These are phyloP conservation scores for Thysanoteuthis rhombus DNA, from an alignment of 2,888 invertebrate genomes.

Conservation along the genomic window DNA sequence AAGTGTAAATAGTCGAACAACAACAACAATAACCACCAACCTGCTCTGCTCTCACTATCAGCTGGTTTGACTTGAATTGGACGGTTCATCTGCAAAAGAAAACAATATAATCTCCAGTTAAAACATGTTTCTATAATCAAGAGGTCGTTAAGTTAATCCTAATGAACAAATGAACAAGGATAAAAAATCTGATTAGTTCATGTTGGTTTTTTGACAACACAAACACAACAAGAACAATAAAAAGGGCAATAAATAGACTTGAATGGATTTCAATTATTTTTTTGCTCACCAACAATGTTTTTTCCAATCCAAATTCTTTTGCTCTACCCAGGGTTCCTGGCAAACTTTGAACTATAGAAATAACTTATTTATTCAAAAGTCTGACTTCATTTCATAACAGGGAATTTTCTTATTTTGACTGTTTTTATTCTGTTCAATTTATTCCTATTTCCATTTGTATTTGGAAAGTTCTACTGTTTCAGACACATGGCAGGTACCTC, in stretches of 20 bases:
- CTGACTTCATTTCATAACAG: too few relatives aligned
- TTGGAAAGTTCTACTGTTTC: too few relatives aligned
- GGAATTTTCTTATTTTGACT: too few relatives aligned
- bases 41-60: slow-evolving; percentile 97
- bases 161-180: not conserved
- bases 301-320: not conserved
- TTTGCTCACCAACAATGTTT: not conserved
- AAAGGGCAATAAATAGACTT: not conserved
- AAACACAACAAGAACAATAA: not conserved
- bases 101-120: not conserved
- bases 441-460: too few relatives aligned
- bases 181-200: not conserved
- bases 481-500: too few relatives aligned
- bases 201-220: not conserved
- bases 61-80: slow-evolving; percentile 99
- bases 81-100: slow-evolving; percentile 90
- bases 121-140: not conserved
- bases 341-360: too few relatives aligned
- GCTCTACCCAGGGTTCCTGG: too few relatives aligned
- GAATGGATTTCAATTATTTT: not conserved
- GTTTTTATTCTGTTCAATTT: too few relatives aligned
- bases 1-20: slow-evolving; percentile 68
- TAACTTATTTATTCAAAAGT: too few relatives aligned
- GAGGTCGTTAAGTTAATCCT: not conserved
- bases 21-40: too few relatives aligned